Evolutionary conservation across 2,797 vertebrate genomes (phyloP).

Genomic region (Smutsia temminckii): DNA sequence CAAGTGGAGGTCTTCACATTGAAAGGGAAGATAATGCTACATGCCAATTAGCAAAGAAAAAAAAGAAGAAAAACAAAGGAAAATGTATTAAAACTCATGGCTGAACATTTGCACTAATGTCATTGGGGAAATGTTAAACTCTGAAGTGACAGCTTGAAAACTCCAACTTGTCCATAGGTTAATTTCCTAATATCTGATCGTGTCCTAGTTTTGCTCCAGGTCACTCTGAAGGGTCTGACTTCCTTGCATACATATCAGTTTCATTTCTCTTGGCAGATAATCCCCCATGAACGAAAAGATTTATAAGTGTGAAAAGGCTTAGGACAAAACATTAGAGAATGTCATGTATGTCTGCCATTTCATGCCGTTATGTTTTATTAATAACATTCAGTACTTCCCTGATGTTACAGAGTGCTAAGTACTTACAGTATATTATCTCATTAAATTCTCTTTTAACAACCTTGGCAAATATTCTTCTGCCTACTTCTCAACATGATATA

Average conservation of each 20-base stretch:
- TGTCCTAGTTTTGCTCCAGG: conserved; percentile 54
- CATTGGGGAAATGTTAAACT: conserved; percentile 52
- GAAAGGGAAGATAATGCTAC: not conserved
- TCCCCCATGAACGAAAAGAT: conserved; percentile 19
- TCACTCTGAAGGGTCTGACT: conserved; percentile 7
- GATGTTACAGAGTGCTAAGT: not conserved
- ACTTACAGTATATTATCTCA: not conserved
- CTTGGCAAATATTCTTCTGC: not conserved
- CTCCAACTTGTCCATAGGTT: conserved; percentile 22
- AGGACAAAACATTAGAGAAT: conserved; percentile 18
- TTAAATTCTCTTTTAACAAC: not conserved
- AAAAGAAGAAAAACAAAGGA: not conserved
- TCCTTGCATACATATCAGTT: conserved; percentile 40
- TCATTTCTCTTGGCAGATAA: conserved; percentile 48
- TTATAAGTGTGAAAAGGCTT: conserved; percentile 12
- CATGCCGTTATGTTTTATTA: conserved; percentile 21
- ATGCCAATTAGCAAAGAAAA: not conserved
- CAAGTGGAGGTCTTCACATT: conserved; percentile 12
- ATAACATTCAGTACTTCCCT: not conserved
- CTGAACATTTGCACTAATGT: conserved; percentile 27
- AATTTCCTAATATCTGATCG: conserved; percentile 64
- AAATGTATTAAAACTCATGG: not conserved
- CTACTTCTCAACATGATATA: not conserved
- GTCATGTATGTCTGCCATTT: not conserved
- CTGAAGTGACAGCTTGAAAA: conserved; percentile 58